Conservation (phyloP, 2,113 vertebrate species). For the Panthera tigris region DNA sequence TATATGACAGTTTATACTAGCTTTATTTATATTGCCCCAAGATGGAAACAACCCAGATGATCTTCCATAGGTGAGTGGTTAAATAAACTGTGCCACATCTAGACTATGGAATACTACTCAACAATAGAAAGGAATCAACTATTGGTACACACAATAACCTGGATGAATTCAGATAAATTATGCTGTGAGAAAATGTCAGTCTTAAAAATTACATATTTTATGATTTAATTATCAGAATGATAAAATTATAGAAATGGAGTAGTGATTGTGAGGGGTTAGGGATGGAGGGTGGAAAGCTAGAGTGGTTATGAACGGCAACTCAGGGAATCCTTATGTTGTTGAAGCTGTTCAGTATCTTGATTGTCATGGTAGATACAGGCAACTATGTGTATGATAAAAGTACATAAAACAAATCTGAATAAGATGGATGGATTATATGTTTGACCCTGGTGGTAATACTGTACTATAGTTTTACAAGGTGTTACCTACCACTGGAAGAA, state of each 20-base stretch:
- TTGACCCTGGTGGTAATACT: background rate
- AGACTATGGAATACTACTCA: accelerated
- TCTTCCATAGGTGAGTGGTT: background rate
- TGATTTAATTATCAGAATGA: background rate
- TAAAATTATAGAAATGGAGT: background rate
- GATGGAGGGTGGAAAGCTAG: accelerated
- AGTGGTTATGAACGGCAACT: background rate
- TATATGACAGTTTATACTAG: background rate
- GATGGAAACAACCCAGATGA: background rate
- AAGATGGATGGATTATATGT: too few species aligned
- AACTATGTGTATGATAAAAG: background rate
- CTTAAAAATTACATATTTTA: background rate
- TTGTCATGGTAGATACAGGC: background rate
- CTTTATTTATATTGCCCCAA: background rate
- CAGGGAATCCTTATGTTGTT: too few species aligned
- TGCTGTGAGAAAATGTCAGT: background rate
- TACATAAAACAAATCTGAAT: background rate
- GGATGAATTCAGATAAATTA: background rate
- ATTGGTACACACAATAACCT: background rate
- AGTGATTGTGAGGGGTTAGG: background rate
- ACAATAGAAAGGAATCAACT: background rate
- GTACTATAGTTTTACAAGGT: background rate
- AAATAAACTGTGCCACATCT: background rate
- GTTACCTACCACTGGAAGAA: too few species aligned
- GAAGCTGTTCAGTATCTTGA: background rate